Evolutionary conservation across 2,113 vertebrate species (phyloP).

Genomic region (Hippocampus guttulatus): DNA sequence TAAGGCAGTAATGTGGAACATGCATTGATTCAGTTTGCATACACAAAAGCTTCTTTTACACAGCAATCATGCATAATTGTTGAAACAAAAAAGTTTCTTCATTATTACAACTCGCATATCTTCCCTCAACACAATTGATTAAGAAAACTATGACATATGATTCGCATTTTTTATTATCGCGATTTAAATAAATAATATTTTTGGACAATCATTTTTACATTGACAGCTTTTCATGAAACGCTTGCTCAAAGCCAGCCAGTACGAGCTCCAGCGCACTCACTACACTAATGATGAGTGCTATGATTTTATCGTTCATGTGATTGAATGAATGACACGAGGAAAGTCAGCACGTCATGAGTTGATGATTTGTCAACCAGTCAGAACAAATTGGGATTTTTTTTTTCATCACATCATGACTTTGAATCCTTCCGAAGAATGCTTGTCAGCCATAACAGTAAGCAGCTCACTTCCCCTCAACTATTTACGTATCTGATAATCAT

Average conservation of each 20-base stretch:
- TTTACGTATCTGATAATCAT: background rate
- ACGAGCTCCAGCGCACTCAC: too few relatives aligned
- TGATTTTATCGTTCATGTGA: conserved; percentile 12
- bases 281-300: background rate
- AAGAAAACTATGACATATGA: too few relatives aligned
- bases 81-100: too few relatives aligned
- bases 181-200: too few relatives aligned
- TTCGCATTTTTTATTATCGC: too few relatives aligned
- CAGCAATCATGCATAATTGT: background rate
- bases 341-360: background rate
- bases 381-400: too few relatives aligned
- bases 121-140: too few relatives aligned
- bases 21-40: background rate
- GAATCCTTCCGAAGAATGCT: background rate
- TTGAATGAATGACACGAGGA: conserved; percentile 6
- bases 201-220: too few relatives aligned
- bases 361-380: background rate
- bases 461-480: background rate
- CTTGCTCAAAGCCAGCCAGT: too few relatives aligned
- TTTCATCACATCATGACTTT: background rate
- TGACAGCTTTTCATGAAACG: too few relatives aligned
- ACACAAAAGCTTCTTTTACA: background rate
- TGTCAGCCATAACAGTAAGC: too few relatives aligned
- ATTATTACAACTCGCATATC: too few relatives aligned
- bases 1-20: background rate